These are phyloP conservation scores for Macrotus californicus DNA, from an alignment of 2,113 vertebrate species.

Conservation along the genomic window DNA sequence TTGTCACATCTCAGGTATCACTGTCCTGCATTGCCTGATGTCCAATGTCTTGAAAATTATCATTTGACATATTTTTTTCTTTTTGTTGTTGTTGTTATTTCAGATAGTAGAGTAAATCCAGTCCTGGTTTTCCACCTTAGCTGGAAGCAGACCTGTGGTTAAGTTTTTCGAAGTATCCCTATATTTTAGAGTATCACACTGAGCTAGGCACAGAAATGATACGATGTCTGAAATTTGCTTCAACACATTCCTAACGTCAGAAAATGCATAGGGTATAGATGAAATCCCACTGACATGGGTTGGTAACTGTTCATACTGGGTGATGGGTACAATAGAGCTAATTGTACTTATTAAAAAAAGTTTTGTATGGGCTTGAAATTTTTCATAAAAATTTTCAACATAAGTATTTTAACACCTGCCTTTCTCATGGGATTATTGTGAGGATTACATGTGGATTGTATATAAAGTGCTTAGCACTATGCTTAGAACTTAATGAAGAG, in stretches of 20 bases:
- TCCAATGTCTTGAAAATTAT: background rate
- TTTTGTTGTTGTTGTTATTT: background rate
- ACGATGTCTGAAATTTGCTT: background rate
- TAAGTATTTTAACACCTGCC: background rate
- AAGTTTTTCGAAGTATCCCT: background rate
- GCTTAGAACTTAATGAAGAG: background rate
- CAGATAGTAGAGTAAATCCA: background rate
- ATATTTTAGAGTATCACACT: background rate
- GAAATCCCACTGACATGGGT: background rate
- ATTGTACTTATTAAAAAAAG: background rate
- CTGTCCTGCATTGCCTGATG: background rate
- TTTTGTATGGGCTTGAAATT: background rate
- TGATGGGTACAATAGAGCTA: background rate
- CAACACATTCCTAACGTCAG: background rate
- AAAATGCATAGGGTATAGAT: background rate
- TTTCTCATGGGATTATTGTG: background rate
- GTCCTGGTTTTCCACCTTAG: background rate
- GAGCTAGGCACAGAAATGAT: background rate
- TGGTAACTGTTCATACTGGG: background rate
- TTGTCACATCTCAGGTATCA: background rate
- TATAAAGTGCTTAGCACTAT: background rate
- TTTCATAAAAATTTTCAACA: background rate
- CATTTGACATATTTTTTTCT: background rate
- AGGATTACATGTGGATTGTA: background rate
- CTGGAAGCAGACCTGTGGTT: background rate